Base-by-base conservation (phyloP, 2,113 vertebrate genomes). In the Otocyon megalotis region DNA sequence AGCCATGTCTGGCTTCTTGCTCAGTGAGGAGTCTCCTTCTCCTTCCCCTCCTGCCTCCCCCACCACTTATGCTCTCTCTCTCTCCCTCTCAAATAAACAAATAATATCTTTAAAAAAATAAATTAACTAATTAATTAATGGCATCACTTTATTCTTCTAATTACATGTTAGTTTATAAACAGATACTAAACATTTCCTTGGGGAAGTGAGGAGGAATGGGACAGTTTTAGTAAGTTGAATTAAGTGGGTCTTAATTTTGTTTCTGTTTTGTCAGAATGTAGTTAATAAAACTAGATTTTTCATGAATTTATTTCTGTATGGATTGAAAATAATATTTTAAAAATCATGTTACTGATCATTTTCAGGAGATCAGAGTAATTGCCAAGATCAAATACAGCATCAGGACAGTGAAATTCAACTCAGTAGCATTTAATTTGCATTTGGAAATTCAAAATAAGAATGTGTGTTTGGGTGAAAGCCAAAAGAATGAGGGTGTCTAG, bases 221-320 rank as follows among this genome's bases (percentile, higher is more conserved):
- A 15, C 17, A 16, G 22, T 69, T 89, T 88, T 77, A 87, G 13
- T 67, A 71, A 80, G 43, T 50, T 93, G 35, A 84, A 62, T 65
- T 72, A 60, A 54, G 4, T 83, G 43, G 93, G 30, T 94, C 71
- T 94, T 88, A 76, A 14, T 74, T 77, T 84, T 88, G 6, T 74
- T 43, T 37, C 43, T 84, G 62, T 48, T 79, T 74, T 88, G 20
- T 91, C 24, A 95, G n/a, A 89, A 91, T 90, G 94, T 82, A 80
- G 8, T 96, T 97, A 84, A n/a, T 85, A 16, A 87, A 96, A 53
- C 28, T 82, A 82, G 71, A 79, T 88, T 97, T 95, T 88, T 80
- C 11, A 88, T 88, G 28, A 53, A n/a, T 48, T 83, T 12, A 74
- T 96, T 83, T 88, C 24, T 83, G 53, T 35, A 56, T 65, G 62